Base-by-base conservation (phyloP, 2,888 invertebrate genomes). In the Mimas tiliae region DNA sequence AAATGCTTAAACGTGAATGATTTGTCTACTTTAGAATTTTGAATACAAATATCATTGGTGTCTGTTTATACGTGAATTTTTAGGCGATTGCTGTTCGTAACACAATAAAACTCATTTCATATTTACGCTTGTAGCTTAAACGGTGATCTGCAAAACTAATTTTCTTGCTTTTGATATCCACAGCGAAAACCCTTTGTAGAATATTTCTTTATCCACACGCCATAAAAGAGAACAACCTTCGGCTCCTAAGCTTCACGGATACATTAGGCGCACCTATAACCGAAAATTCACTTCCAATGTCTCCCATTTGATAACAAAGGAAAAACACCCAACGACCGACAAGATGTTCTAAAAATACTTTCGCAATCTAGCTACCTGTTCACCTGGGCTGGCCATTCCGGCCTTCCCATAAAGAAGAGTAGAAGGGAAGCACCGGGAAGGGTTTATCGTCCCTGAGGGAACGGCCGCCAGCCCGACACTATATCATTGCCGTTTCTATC, bases 361-460 rank as follows among this genome's bases (percentile, higher is more conserved):
- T 90, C 85, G 86, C 90, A 91, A 91, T 91, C 90, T 91, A 88
- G 87, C 87, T 90, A 91, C 91, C 91, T 91, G 91, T 86, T 91
- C 91, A 92, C 91, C 91, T 92, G 92, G 88, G 88, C 89, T 87
- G 89, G 88, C 91, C 90, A 88, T 91, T 90, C 89, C 89, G 89
- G 87, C 89, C 91, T 91, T 85, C 89, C 91, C 92, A 93, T 93
- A 93, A 93, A 93, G 93, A 92, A 93, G 91, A 91, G 92, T 89
- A 90, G 88, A 87, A 88, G 90, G 91, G 90, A 90, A 90, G 92
- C 87, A 83, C 76, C 84, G 85, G 89, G 91, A 89, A 90, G 93
- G 93, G 91, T 93, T 93, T 93, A 93, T 93, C 90, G 93, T 86
- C 83, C 93, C 93, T 89, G 79, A 84, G 93, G 93, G 93, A 92